phyloP scores from a whole-genome alignment of 2,113 vertebrate genomes.

The Rhinopomastus cyanomelas region DNA sequence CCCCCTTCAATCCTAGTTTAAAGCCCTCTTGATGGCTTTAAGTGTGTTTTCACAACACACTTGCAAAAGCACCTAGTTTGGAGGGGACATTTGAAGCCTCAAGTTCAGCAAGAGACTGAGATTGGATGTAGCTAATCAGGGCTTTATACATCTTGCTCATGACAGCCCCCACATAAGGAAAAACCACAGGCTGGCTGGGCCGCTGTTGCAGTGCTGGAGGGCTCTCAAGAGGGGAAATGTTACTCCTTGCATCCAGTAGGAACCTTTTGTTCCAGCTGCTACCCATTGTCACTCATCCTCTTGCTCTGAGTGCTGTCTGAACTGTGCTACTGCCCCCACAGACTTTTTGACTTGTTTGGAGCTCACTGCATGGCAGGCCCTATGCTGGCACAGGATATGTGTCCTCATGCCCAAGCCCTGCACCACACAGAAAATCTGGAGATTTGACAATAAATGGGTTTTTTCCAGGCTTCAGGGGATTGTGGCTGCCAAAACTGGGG shows the following conservation, averaged over 20 bases:
- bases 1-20: too few relatives aligned
- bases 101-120: not conserved
- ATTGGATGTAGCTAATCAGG: not conserved
- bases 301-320: not conserved
- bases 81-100: not conserved
- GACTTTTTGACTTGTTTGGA: not conserved
- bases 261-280: not conserved
- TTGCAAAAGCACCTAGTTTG: not conserved
- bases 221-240: fast-evolving
- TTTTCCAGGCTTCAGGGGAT: not conserved
- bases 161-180: not conserved
- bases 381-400: fast-evolving
- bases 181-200: not conserved
- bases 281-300: not conserved
- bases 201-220: not conserved
- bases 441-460: not conserved
- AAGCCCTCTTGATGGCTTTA: too few relatives aligned
- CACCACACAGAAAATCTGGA: not conserved
- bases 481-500: not conserved
- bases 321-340: fast-evolving
- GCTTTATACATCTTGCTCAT: not conserved
- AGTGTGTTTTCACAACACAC: not conserved
- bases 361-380: not conserved
- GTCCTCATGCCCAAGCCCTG: not conserved
- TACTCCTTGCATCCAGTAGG: not conserved